Evolutionary conservation across 2,113 vertebrate species (phyloP).

Genomic region (Amblyopsis rosae): DNA sequence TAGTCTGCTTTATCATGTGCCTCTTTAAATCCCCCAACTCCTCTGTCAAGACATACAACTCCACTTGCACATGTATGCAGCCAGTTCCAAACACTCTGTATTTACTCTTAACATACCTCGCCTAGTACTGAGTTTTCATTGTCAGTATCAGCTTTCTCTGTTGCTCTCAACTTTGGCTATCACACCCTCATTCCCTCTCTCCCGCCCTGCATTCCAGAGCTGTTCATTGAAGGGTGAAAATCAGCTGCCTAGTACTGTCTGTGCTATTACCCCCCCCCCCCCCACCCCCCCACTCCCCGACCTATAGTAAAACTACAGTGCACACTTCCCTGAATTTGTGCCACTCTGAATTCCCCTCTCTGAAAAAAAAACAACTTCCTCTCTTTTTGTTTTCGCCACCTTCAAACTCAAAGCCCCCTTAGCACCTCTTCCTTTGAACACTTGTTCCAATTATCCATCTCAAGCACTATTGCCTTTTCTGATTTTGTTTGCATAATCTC

Average conservation of each 20-base stretch:
- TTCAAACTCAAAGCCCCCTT: too few species aligned
- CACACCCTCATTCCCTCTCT: conserved; percentile 15
- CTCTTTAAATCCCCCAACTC: conserved; percentile 40
- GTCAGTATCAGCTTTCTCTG: background rate
- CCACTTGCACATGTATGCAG: conserved; percentile 49
- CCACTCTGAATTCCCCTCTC: background rate
- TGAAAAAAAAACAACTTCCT: too few species aligned
- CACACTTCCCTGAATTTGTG: too few species aligned
- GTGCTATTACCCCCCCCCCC: conserved; percentile 7
- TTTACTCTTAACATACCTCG: conserved; percentile 18
- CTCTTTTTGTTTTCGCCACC: too few species aligned
- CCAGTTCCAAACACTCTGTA: conserved; percentile 43
- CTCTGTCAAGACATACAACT: conserved; percentile 51
- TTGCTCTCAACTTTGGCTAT: conserved; percentile 5
- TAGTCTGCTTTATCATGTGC: conserved; percentile 35
- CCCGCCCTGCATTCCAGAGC: conserved; percentile 29
- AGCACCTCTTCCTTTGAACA: too few species aligned
- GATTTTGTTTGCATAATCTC: too few species aligned
- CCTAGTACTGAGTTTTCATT: background rate
- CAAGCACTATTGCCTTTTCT: too few species aligned
- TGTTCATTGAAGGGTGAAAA: conserved; percentile 36
- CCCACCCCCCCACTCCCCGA: conserved; percentile 14
- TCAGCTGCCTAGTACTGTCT: conserved; percentile 34
- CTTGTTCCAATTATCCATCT: too few species aligned
- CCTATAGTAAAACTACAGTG: background rate